Base-by-base conservation (phyloP, 2,113 vertebrate genomes). In the Acrocephalus kingi region DNA sequence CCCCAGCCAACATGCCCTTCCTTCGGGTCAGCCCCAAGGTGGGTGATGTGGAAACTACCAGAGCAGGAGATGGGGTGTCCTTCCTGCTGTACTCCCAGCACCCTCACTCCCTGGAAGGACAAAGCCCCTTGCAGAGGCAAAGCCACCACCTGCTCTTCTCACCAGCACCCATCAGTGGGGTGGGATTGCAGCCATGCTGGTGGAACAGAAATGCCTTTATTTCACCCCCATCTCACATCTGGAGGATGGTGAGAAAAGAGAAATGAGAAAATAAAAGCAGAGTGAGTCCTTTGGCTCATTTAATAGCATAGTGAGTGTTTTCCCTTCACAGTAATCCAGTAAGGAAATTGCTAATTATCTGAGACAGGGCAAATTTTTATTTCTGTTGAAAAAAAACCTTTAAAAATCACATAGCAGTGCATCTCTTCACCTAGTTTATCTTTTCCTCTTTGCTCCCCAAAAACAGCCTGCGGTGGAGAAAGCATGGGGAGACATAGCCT, bases 271-370 rank as follows among this genome's bases (percentile, higher is more conserved):
- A 62, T 27, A 45, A 73, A 88, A 84, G 33, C 7, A 9, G 51
- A 64, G 14, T 10, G 45, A 43, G 30, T 69, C 41, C 39, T 90
- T 77, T 3, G 1, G 61, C 67, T 93, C 37, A 52, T 23, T 92
- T 84, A 89, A 55, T 25, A 46, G 37, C 49, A 92, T 16, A 88
- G 88, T 58, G 56, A 91, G 24, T 81, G 39, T 93, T 94, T 89
- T 91, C 45, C 66, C 71, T 80, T 93, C 68, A 67, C 68, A 84
- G 73, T 52, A 80, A 81, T 84, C 55, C 35, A 82, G 72, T 71
- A 67, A 89, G 63, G 76, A 95, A 93, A 89, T 24, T 89, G 66
- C 76, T 94, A 71, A 93, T 96, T 96, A 94, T 58, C 58, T 77
- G 49, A 89, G 49, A 85, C 6, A 21, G 37, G 45, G 43, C 14